Evolutionary conservation across 2,888 invertebrate genomes (phyloP), one percentile per base, ranked within the genome.

Genomic region (Acanthosepion esculentum): DNA sequence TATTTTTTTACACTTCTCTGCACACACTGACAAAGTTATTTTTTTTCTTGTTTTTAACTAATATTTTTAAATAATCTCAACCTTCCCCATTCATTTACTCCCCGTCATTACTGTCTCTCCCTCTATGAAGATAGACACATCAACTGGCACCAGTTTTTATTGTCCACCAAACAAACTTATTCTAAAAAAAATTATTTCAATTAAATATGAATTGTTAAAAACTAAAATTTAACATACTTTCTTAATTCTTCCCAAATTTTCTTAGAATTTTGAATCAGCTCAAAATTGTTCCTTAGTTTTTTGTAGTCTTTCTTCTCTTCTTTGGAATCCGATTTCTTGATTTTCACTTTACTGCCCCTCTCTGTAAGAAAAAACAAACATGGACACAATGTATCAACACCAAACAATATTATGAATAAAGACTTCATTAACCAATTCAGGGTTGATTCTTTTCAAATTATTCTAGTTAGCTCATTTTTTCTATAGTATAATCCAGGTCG

Each of bases 191-290:
- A n/a, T n/a, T 33, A 78, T 78, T 78, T 33, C 78, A n/a, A n/a
- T 78, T 18, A 78, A 78, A 78, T 78, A 78, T 33, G 33, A 78
- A n/a, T 78, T 12, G n/a, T 78, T 92, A 92, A 92, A 48, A 50
- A 29, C 50, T 15, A 10, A 50, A 48, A 50, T n/a, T 48, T 18
- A 48, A 48, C 95, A 94, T 94, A 97, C 97, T 96, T 96, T 95
- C 97, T 95, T 15, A 97, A 95, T 91, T 97, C 96, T 95, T 97
- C 97, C 97, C 97, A 97, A 10, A 96, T 96, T 94, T 96, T 96
- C 95, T 97, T 97, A 6, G 97, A 96, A 59, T 96, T 95, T 91
- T 96, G 95, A 33, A 96, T 96, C 78, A 96, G 95, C 33, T 96
- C 96, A 95, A 95, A 96, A 94, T 97, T 97, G 94, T 97, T 96